Evolutionary conservation across 2,888 invertebrate genomes (phyloP).

Genomic region (Anodontia alba): DNA sequence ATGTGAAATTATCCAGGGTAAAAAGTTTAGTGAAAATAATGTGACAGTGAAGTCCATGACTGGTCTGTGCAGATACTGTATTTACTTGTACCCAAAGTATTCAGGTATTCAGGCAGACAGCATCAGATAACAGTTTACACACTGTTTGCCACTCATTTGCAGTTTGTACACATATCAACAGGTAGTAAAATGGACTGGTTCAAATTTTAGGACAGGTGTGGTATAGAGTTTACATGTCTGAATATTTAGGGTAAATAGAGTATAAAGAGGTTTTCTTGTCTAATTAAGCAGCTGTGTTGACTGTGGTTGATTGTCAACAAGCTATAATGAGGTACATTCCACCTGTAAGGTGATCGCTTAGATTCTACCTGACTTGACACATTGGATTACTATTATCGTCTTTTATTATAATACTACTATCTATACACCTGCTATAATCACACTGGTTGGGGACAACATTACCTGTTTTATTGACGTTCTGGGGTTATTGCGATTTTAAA

Average conservation of each 20-base stretch:
- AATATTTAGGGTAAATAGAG: too few species aligned
- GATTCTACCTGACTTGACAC: slow-evolving; percentile 34
- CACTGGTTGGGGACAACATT: neutral
- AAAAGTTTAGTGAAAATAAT: too few species aligned
- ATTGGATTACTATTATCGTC: slow-evolving; percentile 28
- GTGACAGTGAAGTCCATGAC: too few species aligned
- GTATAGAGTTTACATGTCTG: too few species aligned
- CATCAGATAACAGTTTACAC: too few species aligned
- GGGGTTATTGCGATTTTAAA: slow-evolving; percentile 4
- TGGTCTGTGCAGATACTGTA: neutral
- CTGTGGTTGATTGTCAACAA: neutral
- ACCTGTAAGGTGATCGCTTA: slow-evolving; percentile 44
- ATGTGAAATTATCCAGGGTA: too few species aligned
- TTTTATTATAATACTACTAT: slow-evolving; percentile 23
- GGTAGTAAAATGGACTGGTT: too few species aligned
- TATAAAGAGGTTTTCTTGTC: too few species aligned
- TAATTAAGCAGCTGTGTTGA: slow-evolving; percentile 1
- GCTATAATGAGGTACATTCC: neutral
- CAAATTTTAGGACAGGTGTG: too few species aligned
- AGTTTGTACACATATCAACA: too few species aligned
- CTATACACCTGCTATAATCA: slow-evolving; percentile 15
- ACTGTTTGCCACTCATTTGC: too few species aligned
- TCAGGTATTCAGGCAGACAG: too few species aligned
- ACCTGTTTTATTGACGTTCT: slow-evolving; percentile 11
- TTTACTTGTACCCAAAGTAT: neutral